Evolutionary conservation across 64 coral and sea anemone genomes (phyloP).

Genomic region (Dendrophyllia cribrosa): DNA sequence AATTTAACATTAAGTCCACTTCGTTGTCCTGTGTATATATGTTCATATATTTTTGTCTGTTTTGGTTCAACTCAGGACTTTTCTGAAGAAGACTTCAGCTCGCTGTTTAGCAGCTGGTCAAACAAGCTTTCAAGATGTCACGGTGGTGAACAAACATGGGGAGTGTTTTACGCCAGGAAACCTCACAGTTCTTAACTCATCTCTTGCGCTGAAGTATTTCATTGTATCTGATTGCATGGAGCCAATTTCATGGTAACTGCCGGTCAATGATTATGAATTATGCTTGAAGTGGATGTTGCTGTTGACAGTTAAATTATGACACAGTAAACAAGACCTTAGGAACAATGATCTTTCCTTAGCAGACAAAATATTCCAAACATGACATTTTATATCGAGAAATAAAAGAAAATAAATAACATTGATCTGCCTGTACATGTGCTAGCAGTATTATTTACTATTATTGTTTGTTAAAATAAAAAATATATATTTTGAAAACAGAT

Average conservation of each 20-base stretch:
- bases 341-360: too few relatives aligned
- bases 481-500: too few relatives aligned
- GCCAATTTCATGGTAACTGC: background rate
- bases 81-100: conserved; percentile 71
- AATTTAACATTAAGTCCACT: too few relatives aligned
- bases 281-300: too few relatives aligned
- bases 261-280: background rate
- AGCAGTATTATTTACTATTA: too few relatives aligned
- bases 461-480: too few relatives aligned
- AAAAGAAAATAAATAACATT: too few relatives aligned
- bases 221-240: background rate
- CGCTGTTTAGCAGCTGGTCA: conserved; percentile 77
- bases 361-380: too few relatives aligned
- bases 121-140: conserved; percentile 76
- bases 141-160: conserved; percentile 91
- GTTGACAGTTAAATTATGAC: too few relatives aligned
- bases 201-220: background rate
- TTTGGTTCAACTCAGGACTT: conserved; percentile 65
- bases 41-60: background rate
- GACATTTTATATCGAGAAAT: too few relatives aligned
- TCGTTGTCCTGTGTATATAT: background rate
- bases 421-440: too few relatives aligned
- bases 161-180: conserved; percentile 73
- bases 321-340: too few relatives aligned
- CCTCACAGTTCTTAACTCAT: background rate